A percentile compares a stretch with the other conserved stretches of the same genome.
Evolutionary conservation across 2,888 invertebrate species (phyloP).

Genomic region (Isotomurus palustris): DNA sequence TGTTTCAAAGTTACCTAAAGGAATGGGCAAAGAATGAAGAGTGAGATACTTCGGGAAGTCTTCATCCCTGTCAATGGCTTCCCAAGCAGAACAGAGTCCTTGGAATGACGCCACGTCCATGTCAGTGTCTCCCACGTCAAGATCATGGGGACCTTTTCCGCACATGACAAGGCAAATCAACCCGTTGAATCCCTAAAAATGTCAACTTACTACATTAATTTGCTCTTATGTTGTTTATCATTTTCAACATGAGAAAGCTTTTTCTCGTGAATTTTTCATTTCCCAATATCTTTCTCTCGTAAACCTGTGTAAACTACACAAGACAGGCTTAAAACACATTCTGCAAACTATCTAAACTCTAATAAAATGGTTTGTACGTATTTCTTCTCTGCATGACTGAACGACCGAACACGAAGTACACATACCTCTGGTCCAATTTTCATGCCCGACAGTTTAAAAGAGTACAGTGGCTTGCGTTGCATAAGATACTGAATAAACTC

Average conservation of each 20-base stretch:
- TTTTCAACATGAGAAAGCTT: neutral
- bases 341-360: no score
- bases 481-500: constrained; percentile 28
- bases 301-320: no score
- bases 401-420: neutral
- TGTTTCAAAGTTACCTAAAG: no score
- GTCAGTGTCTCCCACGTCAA: constrained; percentile 40
- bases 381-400: no score
- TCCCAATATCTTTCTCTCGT: no score
- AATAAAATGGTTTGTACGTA: no score
- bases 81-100: constrained; percentile 35
- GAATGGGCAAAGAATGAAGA: constrained; percentile 35
- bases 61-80: constrained; percentile 41
- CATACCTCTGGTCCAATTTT: constrained; percentile 41
- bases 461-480: constrained; percentile 30
- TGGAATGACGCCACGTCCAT: constrained; percentile 38
- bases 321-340: no score
- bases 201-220: neutral
- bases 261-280: no score
- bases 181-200: constrained; percentile 38
- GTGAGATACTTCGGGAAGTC: constrained; percentile 36
- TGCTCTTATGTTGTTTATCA: neutral
- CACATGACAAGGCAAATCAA: constrained; percentile 39
- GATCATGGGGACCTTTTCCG: constrained; percentile 37
- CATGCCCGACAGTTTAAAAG: constrained; percentile 41